Conservation (phyloP, 2,888 invertebrate species). For the Ochropacha duplaris region DNA sequence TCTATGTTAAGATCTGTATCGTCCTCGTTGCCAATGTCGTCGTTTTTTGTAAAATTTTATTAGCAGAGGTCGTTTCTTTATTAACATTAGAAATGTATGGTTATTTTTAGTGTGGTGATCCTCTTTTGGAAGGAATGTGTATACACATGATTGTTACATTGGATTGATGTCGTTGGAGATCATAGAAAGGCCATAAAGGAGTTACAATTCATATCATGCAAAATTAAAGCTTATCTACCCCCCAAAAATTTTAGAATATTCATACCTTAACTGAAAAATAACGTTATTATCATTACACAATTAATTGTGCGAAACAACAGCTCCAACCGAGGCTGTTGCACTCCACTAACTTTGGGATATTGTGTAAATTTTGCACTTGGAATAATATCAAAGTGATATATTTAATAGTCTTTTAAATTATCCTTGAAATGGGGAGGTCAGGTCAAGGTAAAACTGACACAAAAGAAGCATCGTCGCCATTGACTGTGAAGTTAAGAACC, state of each 20-base stretch:
- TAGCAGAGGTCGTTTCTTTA: constrained; percentile 12
- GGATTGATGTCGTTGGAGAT: too few relatives aligned
- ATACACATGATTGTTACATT: too few relatives aligned
- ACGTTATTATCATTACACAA: not conserved
- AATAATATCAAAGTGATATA: not conserved
- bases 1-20: constrained; percentile 9
- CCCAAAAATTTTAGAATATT: not conserved
- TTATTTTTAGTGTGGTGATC: not conserved
- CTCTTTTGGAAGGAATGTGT: too few relatives aligned
- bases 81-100: not conserved
- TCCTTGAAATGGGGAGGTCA: not conserved
- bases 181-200: too few relatives aligned
- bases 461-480: not conserved
- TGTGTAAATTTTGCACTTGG: not conserved
- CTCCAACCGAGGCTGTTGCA: constrained; percentile 14
- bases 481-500: not conserved
- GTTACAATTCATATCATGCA: not conserved
- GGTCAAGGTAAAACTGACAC: not conserved
- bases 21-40: constrained; percentile 30
- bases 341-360: not conserved
- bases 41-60: constrained; percentile 7
- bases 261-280: not conserved
- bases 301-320: not conserved
- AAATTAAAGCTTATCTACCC: not conserved
- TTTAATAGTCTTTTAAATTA: not conserved